Conservation (phyloP, 64 coral and sea anemone species). For the Pocillopora verrucosa region DNA sequence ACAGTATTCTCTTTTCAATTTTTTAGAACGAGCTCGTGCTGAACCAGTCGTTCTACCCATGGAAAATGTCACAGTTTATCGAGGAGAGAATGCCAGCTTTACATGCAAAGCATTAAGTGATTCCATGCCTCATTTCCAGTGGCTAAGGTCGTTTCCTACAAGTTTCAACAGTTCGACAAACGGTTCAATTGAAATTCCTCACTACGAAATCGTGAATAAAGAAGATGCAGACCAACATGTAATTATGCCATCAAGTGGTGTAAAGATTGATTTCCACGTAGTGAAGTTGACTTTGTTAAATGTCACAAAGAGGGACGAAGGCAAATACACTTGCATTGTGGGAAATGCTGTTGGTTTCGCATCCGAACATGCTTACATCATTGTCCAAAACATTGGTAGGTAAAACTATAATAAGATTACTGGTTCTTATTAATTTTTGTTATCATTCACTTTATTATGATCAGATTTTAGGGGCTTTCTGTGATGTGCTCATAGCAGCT, state of each 20-base stretch:
- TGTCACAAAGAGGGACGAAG: constrained; percentile 73
- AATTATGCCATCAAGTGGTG: not conserved
- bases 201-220: constrained; percentile 70
- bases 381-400: constrained; percentile 25
- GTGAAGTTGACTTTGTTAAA: constrained; percentile 72
- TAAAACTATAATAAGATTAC: no score
- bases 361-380: constrained; percentile 34
- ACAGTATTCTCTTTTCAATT: not conserved
- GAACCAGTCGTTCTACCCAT: constrained; percentile 67
- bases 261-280: constrained; percentile 60
- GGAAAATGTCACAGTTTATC: constrained; percentile 48
- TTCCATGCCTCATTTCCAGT: constrained; percentile 92
- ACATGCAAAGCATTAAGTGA: constrained; percentile 73
- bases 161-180: not conserved
- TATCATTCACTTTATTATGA: no score
- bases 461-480: no score
- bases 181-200: not conserved
- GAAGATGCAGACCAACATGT: constrained; percentile 34
- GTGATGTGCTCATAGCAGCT: no score
- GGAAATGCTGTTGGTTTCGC: constrained; percentile 79
- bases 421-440: no score
- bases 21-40: constrained; percentile 69
- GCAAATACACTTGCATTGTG: constrained; percentile 81
- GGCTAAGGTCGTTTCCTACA: constrained; percentile 53
- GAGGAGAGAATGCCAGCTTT: constrained; percentile 72